A percentile compares a stretch with the other conserved stretches of the same genome.
These are phyloP conservation scores for Myotis daubentonii DNA, from an alignment of 2,797 vertebrate genomes.

Conservation along the genomic window DNA sequence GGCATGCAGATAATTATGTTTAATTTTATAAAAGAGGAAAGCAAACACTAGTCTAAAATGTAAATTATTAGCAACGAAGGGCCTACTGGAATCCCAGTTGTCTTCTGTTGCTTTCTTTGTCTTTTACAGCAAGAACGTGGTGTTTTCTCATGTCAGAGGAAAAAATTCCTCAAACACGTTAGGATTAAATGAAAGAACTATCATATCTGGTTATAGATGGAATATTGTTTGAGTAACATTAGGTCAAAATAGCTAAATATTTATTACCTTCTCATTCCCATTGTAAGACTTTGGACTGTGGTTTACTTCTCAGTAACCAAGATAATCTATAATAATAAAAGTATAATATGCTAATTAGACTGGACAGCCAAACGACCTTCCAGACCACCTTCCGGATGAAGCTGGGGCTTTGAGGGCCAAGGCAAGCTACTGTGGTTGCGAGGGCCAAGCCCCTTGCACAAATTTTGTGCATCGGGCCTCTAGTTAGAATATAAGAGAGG, in stretches of 20 bases:
- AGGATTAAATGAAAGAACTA: conserved; percentile 47
- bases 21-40: conserved; percentile 75
- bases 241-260: conserved; percentile 58
- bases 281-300: conserved; percentile 35
- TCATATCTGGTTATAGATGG: background rate
- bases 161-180: conserved; percentile 44
- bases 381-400: no score
- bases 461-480: no score
- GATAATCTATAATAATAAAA: background rate
- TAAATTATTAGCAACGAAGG: conserved; percentile 63
- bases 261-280: conserved; percentile 41
- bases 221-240: conserved; percentile 47
- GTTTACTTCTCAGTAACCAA: conserved; percentile 10
- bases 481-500: background rate
- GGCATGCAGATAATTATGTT: conserved; percentile 68
- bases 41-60: conserved; percentile 70
- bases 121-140: background rate
- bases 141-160: conserved; percentile 43
- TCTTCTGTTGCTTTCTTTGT: conserved; percentile 56
- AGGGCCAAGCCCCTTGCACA: no score
- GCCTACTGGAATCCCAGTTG: conserved; percentile 54
- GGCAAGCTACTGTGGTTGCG: no score
- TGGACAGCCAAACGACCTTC: no score
- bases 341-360: no score
- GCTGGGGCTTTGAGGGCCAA: no score